Evolutionary conservation across 2,797 vertebrate genomes (phyloP).

Genomic region (Coranthus polyacanthus): DNA sequence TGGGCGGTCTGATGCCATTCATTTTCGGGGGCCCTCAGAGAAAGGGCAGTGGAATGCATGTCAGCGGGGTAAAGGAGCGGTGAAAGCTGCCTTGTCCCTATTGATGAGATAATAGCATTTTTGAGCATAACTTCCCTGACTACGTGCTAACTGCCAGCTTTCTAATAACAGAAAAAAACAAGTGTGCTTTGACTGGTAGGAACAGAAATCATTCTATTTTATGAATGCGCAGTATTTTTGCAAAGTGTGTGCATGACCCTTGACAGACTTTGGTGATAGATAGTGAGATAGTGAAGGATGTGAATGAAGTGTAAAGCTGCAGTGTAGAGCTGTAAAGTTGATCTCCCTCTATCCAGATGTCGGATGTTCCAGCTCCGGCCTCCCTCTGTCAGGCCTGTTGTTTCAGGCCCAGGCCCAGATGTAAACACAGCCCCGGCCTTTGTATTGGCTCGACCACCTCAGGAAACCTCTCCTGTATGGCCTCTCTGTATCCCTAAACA

Average conservation of each 20-base stretch:
- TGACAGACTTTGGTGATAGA: conserved; percentile 31
- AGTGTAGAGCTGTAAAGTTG: conserved; percentile 65
- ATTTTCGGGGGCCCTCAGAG: conserved; percentile 2
- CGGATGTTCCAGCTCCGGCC: conserved; percentile 77
- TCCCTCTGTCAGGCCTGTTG: conserved; percentile 83
- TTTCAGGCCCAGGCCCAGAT: conserved; percentile 85
- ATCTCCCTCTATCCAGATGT: conserved; percentile 81
- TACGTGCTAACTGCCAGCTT: not conserved
- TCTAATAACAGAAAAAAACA: not conserved
- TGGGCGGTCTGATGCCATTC: conserved; percentile 25
- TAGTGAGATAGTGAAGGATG: conserved; percentile 51
- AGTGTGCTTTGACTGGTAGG: not conserved
- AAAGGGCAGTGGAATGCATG: conserved; percentile 24
- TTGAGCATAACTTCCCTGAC: not conserved
- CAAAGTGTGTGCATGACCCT: conserved; percentile 9
- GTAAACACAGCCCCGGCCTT: conserved; percentile 88
- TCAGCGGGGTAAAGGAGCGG: conserved; percentile 6
- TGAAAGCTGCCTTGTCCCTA: not conserved
- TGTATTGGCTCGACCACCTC: conserved; percentile 81
- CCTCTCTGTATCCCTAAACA: conserved; percentile 79
- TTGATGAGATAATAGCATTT: not conserved
- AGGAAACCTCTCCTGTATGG: conserved; percentile 84
- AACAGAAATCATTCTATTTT: conserved; percentile 15
- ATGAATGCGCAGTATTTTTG: not conserved
- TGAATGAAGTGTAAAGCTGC: conserved; percentile 55